Base-by-base conservation (phyloP, 2,888 invertebrate species). In the Amblyjoppa fuscipennis region DNA sequence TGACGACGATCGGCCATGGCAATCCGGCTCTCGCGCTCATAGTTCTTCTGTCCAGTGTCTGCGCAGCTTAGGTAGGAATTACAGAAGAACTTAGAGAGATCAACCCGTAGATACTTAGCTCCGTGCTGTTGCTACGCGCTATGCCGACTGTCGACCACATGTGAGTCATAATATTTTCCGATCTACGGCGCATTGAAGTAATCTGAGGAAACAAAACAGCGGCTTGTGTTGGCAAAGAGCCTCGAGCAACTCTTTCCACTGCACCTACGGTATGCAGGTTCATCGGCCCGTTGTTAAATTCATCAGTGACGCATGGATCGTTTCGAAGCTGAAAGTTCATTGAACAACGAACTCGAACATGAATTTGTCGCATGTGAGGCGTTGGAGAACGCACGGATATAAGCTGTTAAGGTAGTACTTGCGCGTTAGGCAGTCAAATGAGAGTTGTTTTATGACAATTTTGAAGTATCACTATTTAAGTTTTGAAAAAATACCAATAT, bases 121-220 rank as follows among this genome's bases (percentile, higher is more conserved):
- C 28, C 16, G 7, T 16, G 31, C 61, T 61, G 61, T 45, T 45
- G 61, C 61, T 28, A 31, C 31, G 5, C 1, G 31, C 13, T 25
- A 20, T 38, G 38, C 38, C 38, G 38, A 25, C 11, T 9, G 5
- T 20, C n/a, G 38, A 68, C 20, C 41, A 68, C 38, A 70, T 78
- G 49, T 56, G n/a, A 71, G 25, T 6, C 28, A 56, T n/a, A n/a
- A 31, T 51, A 76, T 78, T 64, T 68, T 68, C 3, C 25, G 28
- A 66, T 71, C 45, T 76, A 11, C 76, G 20, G 41, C n/a, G 31
- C 9, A 49, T 61, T 73, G 16, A 28, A 56, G 71, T 71, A 71
- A 77, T 82, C 45, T 20, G 53, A 71, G 45, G 45, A 82, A 73
- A 56, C 51, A 28, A 53, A 41, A 76, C 49, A 69, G n/a, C 34